Evolutionary conservation across 2,888 invertebrate genomes (phyloP), one percentile per base, ranked within the genome.

Genomic region (Falcaria lacertinaria): DNA sequence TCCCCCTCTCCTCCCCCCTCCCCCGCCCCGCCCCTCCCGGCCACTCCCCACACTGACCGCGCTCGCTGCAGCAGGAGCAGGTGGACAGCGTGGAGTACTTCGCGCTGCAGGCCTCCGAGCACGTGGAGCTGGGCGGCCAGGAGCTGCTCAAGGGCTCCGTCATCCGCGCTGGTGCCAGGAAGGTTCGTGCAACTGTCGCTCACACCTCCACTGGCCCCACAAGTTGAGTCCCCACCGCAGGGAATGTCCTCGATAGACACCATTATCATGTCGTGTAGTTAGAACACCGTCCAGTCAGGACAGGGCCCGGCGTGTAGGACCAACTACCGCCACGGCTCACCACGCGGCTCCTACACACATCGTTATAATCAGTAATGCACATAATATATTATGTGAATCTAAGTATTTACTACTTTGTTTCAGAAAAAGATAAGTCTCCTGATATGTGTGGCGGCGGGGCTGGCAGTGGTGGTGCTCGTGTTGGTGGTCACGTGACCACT

Each of bases 1-100:
- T 5, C 15, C 6, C 7, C 17, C 16, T 8, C 13, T 4, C 17
- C 6, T 3, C 3, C 14, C 13, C n/a, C 13, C 4, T 22, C 11
- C 5, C 19, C 19, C 15, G 22, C 7, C 8, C 14, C 37, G 4
- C 39, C 17, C 6, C 25, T n/a, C 13, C 4, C 4, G 6, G 33
- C 37, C n/a, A n/a, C n/a, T 2, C 13, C 8, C 14, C 8, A 19
- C 14, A 14, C 15, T 17, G 19, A 34, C 11, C 34, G 38, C 11
- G n/a, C n/a, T 14, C 16, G 19, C 52, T 83, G 42, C 72, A 94
- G 93, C 92, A 93, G 76, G 93, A 93, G 50, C 88, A 91, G 59
- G 66, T 94, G 45, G 92, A 93, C 72, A 90, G 91, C 62, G 91
- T 93, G 43, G 93, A 93, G 81, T 92, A 91, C 83, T 93, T 91